phyloP scores from a whole-genome alignment of 2,113 vertebrate species.

The Amazona vittata region DNA sequence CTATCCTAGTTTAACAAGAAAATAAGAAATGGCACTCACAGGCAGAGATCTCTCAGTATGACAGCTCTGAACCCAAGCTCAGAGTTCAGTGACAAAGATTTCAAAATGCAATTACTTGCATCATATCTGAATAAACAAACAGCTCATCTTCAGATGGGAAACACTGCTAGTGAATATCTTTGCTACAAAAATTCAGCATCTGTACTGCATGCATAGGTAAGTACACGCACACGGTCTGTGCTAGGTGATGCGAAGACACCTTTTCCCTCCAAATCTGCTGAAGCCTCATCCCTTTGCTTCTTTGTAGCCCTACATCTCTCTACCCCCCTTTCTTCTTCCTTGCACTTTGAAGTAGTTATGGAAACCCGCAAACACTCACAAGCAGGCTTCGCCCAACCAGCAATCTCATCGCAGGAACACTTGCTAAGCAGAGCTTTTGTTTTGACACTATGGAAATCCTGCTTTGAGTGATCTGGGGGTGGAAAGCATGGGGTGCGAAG shows the following conservation, averaged over 20 bases:
- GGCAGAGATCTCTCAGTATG: not conserved
- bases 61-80: not conserved
- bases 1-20: not conserved
- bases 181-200: not conserved
- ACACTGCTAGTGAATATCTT: fast-evolving
- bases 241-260: fast-evolving
- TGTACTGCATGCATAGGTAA: fast-evolving
- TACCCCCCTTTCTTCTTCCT: not conserved
- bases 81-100: not conserved
- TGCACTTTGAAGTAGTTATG: not conserved
- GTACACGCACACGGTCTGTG: fast-evolving
- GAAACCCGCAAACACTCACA: not conserved
- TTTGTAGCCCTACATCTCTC: not conserved
- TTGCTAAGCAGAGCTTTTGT: not conserved
- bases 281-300: not conserved
- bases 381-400: not conserved
- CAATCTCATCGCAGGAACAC: not conserved
- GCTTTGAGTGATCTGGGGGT: fast-evolving
- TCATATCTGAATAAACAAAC: not conserved
- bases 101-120: not conserved
- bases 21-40: fast-evolving
- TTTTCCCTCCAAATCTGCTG: not conserved
- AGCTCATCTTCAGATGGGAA: not conserved
- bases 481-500: not conserved
- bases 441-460: not conserved